Evolutionary conservation across 92 coral and sea anemone species (phyloP).

Genomic region (Zoanthus solanderi): DNA sequence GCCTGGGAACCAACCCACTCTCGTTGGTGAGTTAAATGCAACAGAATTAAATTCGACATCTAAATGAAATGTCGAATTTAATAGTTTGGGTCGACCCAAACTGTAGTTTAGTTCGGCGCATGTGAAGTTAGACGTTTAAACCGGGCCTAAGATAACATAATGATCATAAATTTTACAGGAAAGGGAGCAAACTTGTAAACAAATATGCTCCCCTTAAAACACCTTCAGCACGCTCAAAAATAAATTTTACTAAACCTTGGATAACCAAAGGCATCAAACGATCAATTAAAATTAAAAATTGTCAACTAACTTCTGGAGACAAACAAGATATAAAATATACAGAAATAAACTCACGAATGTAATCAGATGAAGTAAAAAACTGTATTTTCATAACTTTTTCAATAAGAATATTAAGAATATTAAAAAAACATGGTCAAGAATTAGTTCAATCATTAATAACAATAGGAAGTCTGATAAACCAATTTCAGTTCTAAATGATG

Average conservation of each 20-base stretch:
- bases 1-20: slow-evolving; percentile 17
- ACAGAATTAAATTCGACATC: slow-evolving; percentile 51
- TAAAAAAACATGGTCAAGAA: too few species aligned
- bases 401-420: too few species aligned
- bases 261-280: slow-evolving; percentile 14
- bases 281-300: slow-evolving; percentile 11
- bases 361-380: neutral
- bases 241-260: slow-evolving; percentile 19
- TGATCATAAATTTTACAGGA: slow-evolving; percentile 1
- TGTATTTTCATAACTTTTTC: too few species aligned
- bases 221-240: slow-evolving; percentile 10
- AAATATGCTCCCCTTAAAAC: slow-evolving; percentile 47
- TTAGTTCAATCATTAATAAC: too few species aligned
- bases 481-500: too few species aligned
- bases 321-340: too few species aligned
- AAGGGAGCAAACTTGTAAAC: slow-evolving; percentile 25
- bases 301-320: neutral
- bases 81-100: slow-evolving; percentile 55
- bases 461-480: too few species aligned
- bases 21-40: slow-evolving; percentile 7
- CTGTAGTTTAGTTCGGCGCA: slow-evolving; percentile 45
- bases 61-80: slow-evolving; percentile 40
- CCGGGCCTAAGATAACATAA: neutral
- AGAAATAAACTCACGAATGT: too few species aligned
- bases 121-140: slow-evolving; percentile 39